Base-by-base conservation (phyloP, 92 coral and sea anemone genomes). In the Pocillopora meandrina region DNA sequence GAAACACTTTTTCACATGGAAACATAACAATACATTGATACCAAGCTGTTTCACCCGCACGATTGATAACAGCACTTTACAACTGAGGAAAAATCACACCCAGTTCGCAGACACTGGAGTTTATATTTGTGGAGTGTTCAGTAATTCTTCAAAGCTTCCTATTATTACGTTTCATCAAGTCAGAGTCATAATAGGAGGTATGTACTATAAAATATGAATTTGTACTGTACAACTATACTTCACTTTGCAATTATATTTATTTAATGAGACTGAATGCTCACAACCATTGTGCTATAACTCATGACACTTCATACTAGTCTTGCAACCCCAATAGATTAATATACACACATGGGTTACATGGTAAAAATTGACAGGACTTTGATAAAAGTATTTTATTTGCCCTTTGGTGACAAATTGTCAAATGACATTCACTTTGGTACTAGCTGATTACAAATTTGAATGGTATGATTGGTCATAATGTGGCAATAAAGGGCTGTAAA, bases 141-240 rank as follows among this genome's bases (percentile, higher is more conserved):
- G 60, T 56, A 36, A 59, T 42, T 34, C 82, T 9, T 63, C 85
- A 19, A 17, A 71, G 8, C 42, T 71, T 20, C 64, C 35, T 35
- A 36, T 13, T 20, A 20, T 18, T 63, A 12, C 36, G 6, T n/a
- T 69, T n/a, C 77, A 60, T 18, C 18, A 58, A 4, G 21, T 81
- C 5, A 72, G 36, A 36, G 77, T 81, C 5, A 12, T 81, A 13
- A 68, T 81, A n/a, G 77, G 85, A 81, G 77, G 85, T 81, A 81
- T 57, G 77, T 5, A 16, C 18, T 12, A 12, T 59, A 59, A 59
- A 12, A 7, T 7, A 59, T 59, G 18, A 12, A 59, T 2, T 59
- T 12, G 10, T 59, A 59, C 3, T 59, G 62, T 2, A 42, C 52
- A 42, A 42, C 31, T 26, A 0, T 26, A 26, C 31, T 26, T 26